Base-by-base conservation (phyloP, 2,113 vertebrate genomes). In the Nannobrachium achirus region DNA sequence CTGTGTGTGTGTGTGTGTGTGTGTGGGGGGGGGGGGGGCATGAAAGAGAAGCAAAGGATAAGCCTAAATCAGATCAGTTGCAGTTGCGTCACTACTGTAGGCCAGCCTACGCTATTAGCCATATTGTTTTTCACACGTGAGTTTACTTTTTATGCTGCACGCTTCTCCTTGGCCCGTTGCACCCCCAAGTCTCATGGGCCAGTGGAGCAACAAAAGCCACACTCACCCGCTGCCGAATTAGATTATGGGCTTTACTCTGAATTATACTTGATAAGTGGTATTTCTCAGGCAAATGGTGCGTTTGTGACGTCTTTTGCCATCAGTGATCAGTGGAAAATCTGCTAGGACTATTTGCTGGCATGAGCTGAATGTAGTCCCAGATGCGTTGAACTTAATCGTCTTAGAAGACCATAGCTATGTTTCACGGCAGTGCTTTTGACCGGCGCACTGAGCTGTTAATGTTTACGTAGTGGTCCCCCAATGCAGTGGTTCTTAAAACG, bases 21-120 rank as follows among this genome's bases (percentile, higher is more conserved):
- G 71, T 72, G 69, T 69, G 44, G 79, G 81, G 78, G 76, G 46
- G 61, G 16, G 7, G 56, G 56, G 25, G 53, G 49, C 0, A 39
- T 56, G 16, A 19, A 56, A 51, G 39, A 61, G 63, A 33, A 60
- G 50, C 25, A 33, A 25, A 42, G 41, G 58, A 49, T 19, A 52
- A 3, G 10, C 39, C 48, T 55, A 80, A 70, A 82, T 76, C 61
- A 57, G 72, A 64, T 67, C 57, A 56, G 73, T 65, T 71, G 13
- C 56, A 79, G 73, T 52, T 82, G 72, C 73, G 75, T 87, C 84
- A 85, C 51, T 67, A 85, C 51, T 67, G 40, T 5, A 18, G 68
- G 56, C 69, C 81, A 69, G 81, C 20, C 76, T 76, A 71, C 33
- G 4, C 57, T 49, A 7, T 78, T 74, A 64, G 62, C 49, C 48